A percentile compares a stretch with the other conserved stretches of the same genome.
Conservation (phyloP, 2,888 invertebrate genomes). For the Flexamia atlantica region DNA sequence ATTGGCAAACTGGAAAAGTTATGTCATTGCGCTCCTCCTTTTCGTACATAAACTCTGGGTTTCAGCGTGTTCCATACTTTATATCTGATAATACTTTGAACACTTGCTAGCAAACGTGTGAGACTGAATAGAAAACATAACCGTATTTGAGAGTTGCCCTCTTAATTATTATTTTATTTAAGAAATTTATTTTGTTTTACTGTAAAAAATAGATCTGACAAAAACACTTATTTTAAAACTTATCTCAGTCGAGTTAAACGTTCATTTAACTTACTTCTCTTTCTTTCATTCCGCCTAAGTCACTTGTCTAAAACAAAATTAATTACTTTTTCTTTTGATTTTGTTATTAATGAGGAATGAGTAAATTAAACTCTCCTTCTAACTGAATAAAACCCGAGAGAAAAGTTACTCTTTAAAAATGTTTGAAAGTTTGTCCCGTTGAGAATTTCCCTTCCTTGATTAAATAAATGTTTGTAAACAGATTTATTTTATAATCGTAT, state of each 20-base stretch:
- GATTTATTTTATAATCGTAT: background rate
- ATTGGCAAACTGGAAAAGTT: slow-evolving; percentile 26
- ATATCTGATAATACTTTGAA: background rate
- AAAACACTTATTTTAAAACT: slow-evolving; percentile 3
- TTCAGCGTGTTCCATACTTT: background rate
- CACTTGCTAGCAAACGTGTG: background rate
- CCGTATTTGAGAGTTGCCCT: no score
- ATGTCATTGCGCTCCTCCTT: slow-evolving; percentile 11
- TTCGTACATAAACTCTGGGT: background rate
- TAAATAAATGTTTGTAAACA: slow-evolving; percentile 28
- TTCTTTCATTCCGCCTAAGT: background rate
- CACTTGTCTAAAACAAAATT: slow-evolving; percentile 39
- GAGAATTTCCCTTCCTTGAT: slow-evolving; percentile 4
- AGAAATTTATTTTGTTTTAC: no score
- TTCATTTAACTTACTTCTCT: slow-evolving; percentile 13
- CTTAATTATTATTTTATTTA: no score
- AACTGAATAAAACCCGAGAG: slow-evolving; percentile 22
- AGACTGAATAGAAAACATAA: background rate
- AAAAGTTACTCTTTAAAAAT: slow-evolving; percentile 22
- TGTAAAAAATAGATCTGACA: no score
- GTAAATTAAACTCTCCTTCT: slow-evolving; percentile 39
- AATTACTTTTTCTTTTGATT: slow-evolving; percentile 38
- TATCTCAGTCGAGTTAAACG: background rate
- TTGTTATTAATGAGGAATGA: slow-evolving; percentile 33
- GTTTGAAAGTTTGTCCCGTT: slow-evolving; percentile 14